Conservation (phyloP, 2,113 vertebrate species). For the Onychostoma macrolepis region DNA sequence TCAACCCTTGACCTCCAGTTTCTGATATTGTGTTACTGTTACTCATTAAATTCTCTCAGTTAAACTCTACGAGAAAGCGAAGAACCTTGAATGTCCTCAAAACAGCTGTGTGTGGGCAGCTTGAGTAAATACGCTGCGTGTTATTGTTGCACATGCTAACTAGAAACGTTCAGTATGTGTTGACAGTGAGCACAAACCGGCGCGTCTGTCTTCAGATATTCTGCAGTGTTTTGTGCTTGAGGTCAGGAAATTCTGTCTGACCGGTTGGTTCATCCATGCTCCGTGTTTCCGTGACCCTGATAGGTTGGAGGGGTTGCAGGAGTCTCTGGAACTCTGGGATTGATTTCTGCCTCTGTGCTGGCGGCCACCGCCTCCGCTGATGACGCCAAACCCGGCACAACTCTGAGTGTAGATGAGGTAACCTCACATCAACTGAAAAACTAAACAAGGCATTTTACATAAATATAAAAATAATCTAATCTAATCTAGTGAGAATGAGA, state of each 20-base stretch:
- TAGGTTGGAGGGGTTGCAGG: conserved; percentile 73
- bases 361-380: conserved; percentile 69
- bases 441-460: background rate
- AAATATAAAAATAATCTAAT: background rate
- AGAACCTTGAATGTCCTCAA: background rate
- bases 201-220: background rate
- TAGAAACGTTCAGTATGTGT: background rate
- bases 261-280: background rate
- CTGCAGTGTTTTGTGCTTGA: background rate
- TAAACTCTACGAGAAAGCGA: background rate
- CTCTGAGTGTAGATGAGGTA: conserved; percentile 81
- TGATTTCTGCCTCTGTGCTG: conserved; percentile 74
- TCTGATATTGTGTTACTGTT: background rate
- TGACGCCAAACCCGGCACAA: conserved; percentile 72
- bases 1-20: background rate
- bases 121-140: background rate
- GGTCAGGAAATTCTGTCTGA: background rate
- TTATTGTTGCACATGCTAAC: background rate
- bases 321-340: conserved; percentile 72
- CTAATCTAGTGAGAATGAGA: no score
- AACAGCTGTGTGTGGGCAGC: background rate
- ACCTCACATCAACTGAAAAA: background rate
- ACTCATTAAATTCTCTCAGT: background rate
- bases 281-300: background rate
- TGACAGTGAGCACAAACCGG: background rate